Conservation (phyloP, 2,797 vertebrate species). For the Danio kyathit region DNA sequence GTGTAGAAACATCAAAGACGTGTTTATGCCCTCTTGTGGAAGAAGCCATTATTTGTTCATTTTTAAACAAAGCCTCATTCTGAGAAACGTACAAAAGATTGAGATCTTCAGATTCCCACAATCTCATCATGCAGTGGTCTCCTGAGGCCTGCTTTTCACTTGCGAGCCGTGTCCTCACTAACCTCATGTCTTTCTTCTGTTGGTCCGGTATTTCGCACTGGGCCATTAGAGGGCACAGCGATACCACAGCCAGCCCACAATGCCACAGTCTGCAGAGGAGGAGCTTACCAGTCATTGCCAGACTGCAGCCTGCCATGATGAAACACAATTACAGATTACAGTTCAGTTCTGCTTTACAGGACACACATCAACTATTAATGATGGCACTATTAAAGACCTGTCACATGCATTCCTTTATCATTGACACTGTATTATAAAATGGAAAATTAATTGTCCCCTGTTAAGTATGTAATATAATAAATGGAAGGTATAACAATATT, state of each 20-base stretch:
- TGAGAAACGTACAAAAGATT: slow-evolving; percentile 1
- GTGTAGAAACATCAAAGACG: neutral
- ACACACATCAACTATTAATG: neutral
- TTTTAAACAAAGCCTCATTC: slow-evolving; percentile 22
- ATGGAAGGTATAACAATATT: neutral
- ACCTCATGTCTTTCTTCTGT: slow-evolving; percentile 44
- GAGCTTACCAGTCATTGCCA: neutral
- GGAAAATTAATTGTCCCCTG: neutral
- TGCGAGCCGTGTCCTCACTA: slow-evolving; percentile 33
- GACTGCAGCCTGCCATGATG: neutral
- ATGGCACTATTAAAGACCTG: neutral
- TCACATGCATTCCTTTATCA: neutral
- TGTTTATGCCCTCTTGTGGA: slow-evolving; percentile 62
- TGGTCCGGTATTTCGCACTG: slow-evolving; percentile 49
- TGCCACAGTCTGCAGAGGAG: neutral
- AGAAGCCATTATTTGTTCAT: neutral
- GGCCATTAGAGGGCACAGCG: slow-evolving; percentile 5
- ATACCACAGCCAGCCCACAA: slow-evolving; percentile 11
- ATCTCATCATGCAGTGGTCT: neutral
- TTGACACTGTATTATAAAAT: neutral
- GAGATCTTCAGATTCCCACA: neutral
- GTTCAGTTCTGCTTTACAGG: neutral
- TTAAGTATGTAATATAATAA: neutral
- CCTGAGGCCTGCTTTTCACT: neutral
- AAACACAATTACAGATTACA: neutral